These are phyloP conservation scores for Eunapius fragilis DNA, from an alignment of 37 sponge, comb jelly and placozoan species.

Conservation along the genomic window DNA sequence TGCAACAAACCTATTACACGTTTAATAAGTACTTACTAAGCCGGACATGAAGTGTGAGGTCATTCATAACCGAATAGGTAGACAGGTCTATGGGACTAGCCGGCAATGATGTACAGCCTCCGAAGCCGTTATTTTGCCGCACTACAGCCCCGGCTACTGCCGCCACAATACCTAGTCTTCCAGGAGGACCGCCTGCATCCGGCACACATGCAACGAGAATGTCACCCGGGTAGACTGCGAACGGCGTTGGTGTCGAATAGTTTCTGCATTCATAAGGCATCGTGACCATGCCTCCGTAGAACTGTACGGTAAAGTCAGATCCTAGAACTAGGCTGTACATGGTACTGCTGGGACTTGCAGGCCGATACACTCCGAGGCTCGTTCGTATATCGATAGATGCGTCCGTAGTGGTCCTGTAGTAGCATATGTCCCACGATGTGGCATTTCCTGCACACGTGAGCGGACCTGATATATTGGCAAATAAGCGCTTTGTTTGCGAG, in stretches of 20 bases:
- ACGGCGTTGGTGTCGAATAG: not conserved
- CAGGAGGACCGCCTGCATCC: not conserved
- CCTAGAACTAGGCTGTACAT: not conserved
- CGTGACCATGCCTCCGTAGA: not conserved
- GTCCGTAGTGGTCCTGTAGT: not conserved
- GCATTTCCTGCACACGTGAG: not conserved
- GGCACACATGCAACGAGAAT: not conserved
- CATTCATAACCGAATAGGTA: not conserved
- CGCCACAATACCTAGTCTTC: not conserved
- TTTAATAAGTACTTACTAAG: not conserved
- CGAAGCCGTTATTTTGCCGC: not conserved
- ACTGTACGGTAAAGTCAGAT: not conserved
- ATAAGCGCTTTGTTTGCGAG: not conserved
- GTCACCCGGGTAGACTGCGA: not conserved
- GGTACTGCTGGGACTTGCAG: not conserved
- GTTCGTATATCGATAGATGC: not conserved
- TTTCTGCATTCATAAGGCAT: not conserved
- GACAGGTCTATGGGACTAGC: not conserved
- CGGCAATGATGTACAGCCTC: not conserved
- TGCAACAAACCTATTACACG: not conserved
- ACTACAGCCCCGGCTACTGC: not conserved
- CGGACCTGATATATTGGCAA: not conserved
- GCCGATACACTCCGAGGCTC: not conserved
- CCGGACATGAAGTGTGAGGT: not conserved
- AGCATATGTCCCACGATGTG: not conserved